Evolutionary conservation across 2,797 vertebrate genomes (phyloP).

Genomic region (Bovichtus variegatus): DNA sequence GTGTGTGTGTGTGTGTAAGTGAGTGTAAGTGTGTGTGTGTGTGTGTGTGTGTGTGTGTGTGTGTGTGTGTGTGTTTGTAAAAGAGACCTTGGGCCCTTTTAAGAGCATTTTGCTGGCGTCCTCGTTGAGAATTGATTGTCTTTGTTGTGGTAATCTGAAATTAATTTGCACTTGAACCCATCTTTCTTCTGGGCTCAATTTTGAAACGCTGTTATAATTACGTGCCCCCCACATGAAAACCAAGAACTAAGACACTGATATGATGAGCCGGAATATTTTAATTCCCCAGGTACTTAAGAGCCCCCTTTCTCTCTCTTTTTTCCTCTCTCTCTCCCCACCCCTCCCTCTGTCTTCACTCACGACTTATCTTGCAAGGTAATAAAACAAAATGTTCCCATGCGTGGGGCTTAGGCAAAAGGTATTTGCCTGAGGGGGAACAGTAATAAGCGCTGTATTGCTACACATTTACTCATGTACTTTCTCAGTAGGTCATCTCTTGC

Average conservation of each 20-base stretch:
- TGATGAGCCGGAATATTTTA: constrained; percentile 93
- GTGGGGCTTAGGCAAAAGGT: constrained; percentile 93
- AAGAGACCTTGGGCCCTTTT: constrained; percentile 90
- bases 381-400: constrained; percentile 95
- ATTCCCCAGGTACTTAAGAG: constrained; percentile 93
- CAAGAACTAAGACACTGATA: constrained; percentile 92
- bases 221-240: constrained; percentile 91
- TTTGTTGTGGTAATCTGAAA: constrained; percentile 99
- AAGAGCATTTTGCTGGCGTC: constrained; percentile 92
- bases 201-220: constrained; percentile 96
- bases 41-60: constrained; percentile 7
- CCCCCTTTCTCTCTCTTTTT: constrained; percentile 62
- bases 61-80: constrained; percentile 11
- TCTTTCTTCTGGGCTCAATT: constrained; percentile 99
- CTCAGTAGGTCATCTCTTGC: constrained; percentile 91
- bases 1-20: constrained; percentile 18
- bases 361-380: constrained; percentile 96
- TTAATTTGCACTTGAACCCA: constrained; percentile 99
- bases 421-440: constrained; percentile 97
- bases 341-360: constrained; percentile 78
- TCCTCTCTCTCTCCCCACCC: constrained; percentile 17
- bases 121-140: constrained; percentile 94
- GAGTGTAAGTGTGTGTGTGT: constrained; percentile 10
- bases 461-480: constrained; percentile 92
- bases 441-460: constrained; percentile 92